Conservation (phyloP, 2,888 invertebrate species). For the Halocaridina rubra region DNA sequence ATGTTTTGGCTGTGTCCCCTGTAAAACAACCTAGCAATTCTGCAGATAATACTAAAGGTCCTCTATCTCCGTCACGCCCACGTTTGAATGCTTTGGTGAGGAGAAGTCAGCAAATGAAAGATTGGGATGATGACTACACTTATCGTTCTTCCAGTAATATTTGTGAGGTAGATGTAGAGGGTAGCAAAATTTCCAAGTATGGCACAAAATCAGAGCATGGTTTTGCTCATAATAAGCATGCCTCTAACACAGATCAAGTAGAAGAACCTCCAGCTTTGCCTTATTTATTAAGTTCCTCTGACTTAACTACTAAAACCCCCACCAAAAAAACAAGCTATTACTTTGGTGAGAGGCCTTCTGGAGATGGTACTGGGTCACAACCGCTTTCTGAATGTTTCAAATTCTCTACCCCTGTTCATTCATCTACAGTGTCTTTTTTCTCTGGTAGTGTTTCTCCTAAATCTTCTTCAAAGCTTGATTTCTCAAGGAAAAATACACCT, state of each 20-base stretch:
- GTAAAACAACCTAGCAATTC: background rate
- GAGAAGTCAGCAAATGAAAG: conserved; percentile 53
- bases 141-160: conserved; percentile 52
- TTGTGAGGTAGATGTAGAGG: conserved; percentile 53
- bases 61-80: conserved; percentile 69
- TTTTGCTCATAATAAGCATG: background rate
- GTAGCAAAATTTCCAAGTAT: background rate
- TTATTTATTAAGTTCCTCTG: background rate
- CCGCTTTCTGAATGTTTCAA: background rate
- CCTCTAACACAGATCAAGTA: background rate
- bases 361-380: background rate
- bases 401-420: background rate
- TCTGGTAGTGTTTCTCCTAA: background rate
- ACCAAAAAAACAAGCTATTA: conserved; percentile 6
- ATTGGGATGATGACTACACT: conserved; percentile 63
- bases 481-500: conserved; percentile 16
- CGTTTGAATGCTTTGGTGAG: conserved; percentile 46
- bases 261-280: background rate
- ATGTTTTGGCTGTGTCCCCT: background rate
- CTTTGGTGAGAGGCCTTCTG: conserved; percentile 29
- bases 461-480: conserved; percentile 1
- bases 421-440: background rate
- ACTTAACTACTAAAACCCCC: background rate
- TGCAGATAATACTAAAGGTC: background rate
- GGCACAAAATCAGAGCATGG: background rate